These are phyloP conservation scores for Pheosia gnoma DNA, from an alignment of 2,888 invertebrate genomes.

Conservation along the genomic window DNA sequence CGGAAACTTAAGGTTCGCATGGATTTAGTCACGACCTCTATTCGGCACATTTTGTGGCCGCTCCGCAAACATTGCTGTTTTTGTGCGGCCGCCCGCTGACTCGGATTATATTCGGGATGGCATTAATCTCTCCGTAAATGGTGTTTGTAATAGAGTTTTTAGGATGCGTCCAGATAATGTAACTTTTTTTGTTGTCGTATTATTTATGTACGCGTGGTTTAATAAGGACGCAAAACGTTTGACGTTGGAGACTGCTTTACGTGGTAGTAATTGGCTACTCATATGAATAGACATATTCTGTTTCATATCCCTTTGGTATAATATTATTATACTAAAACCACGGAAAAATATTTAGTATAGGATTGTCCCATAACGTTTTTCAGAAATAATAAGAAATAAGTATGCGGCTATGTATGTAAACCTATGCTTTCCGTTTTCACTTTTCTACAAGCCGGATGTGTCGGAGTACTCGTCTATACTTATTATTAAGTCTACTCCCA, in stretches of 20 bases:
- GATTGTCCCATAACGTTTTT: neutral
- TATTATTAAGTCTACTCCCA: no score
- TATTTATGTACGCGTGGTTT: constrained; percentile 15
- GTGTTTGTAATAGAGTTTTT: constrained; percentile 45
- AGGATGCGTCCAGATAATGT: constrained; percentile 30
- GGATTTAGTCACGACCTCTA: constrained; percentile 48
- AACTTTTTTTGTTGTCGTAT: constrained; percentile 26
- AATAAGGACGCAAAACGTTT: constrained; percentile 1
- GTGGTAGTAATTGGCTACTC: neutral
- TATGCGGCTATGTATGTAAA: no score
- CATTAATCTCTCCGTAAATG: constrained; percentile 44
- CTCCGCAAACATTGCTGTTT: constrained; percentile 47
- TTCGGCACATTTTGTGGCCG: constrained; percentile 52
- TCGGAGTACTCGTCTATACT: no score
- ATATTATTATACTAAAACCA: no score
- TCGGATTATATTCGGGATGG: constrained; percentile 43
- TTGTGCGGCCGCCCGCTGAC: constrained; percentile 46
- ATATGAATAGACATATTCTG: no score
- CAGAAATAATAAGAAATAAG: neutral
- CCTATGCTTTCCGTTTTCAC: no score
- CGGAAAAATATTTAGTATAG: no score
- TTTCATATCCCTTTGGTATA: no score
- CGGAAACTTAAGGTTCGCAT: constrained; percentile 53
- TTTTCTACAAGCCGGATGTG: no score
- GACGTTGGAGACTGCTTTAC: neutral